phyloP scores from a whole-genome alignment of 2,113 vertebrate genomes.

The Oryzias celebensis region DNA sequence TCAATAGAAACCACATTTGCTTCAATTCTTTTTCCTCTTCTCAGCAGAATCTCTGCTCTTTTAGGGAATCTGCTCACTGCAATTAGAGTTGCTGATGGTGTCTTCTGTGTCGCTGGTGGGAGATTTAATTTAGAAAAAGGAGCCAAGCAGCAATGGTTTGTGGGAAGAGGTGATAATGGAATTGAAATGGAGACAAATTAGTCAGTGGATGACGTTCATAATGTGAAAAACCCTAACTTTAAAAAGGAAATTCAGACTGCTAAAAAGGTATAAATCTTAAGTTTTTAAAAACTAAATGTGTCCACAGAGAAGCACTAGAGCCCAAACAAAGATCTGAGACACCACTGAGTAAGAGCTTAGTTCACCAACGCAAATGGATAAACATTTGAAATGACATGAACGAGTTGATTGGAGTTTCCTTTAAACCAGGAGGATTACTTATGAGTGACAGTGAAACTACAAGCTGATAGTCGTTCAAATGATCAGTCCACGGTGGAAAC shows the following conservation, averaged over 20 bases:
- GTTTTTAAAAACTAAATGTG: neutral
- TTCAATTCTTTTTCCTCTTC: constrained; percentile 64
- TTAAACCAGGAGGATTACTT: no score
- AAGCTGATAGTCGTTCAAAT: no score
- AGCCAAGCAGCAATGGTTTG: constrained; percentile 1
- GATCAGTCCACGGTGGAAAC: no score
- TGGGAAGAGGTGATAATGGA: constrained; percentile 32
- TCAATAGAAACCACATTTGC: constrained; percentile 79
- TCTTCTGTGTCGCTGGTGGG: constrained; percentile 20
- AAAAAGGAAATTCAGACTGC: neutral
- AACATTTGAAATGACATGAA: no score
- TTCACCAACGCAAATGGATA: no score
- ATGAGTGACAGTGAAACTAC: no score
- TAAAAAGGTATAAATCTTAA: neutral
- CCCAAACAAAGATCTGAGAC: no score
- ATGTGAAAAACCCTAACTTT: neutral
- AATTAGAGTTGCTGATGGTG: constrained; percentile 65
- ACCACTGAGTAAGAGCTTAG: no score
- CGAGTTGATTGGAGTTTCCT: no score
- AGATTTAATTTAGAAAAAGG: constrained; percentile 60
- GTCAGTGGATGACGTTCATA: constrained; percentile 23
- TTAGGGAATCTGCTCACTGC: constrained; percentile 60
- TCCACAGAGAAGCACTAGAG: no score
- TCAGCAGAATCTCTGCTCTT: constrained; percentile 68
- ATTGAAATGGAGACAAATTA: constrained; percentile 29